phyloP scores from a whole-genome alignment of 2,797 vertebrate genomes.

The Hephaestus fuliginosus region DNA sequence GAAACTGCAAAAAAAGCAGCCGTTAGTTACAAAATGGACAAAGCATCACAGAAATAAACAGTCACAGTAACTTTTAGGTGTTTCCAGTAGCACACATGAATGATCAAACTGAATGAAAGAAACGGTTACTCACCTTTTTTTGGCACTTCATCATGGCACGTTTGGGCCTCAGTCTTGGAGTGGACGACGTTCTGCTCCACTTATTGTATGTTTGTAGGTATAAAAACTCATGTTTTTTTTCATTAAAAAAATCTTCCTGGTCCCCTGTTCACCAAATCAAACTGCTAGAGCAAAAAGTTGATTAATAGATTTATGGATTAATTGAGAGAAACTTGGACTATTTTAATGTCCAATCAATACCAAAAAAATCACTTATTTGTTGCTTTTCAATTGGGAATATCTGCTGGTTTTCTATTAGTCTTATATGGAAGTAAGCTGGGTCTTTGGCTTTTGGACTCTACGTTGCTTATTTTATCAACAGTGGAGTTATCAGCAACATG shows the following conservation, averaged over 20 bases:
- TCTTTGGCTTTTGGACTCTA: no score
- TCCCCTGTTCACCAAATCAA: not conserved
- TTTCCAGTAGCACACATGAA: not conserved
- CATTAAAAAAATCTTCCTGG: no score
- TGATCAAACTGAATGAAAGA: not conserved
- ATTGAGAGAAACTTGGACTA: not conserved
- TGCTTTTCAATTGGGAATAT: not conserved
- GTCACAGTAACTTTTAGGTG: not conserved
- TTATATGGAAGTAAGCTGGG: no score
- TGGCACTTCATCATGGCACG: no score
- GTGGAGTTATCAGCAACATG: no score
- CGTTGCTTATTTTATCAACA: not conserved
- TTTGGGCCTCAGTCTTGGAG: not conserved
- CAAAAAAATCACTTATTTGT: not conserved
- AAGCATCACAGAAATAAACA: constrained; percentile 10
- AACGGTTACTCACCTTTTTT: not conserved
- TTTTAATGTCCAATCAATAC: not conserved
- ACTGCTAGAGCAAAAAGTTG: not conserved
- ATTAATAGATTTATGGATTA: not conserved
- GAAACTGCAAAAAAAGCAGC: constrained; percentile 31
- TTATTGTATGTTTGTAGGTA: not conserved
- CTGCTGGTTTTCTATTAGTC: not conserved
- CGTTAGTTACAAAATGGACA: constrained; percentile 14
- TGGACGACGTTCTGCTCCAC: not conserved
- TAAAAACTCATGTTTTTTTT: not conserved